Evolutionary conservation across 2,113 vertebrate species (phyloP), one percentile per base, ranked within the genome.

Genomic region (Peromyscus polionotus): DNA sequence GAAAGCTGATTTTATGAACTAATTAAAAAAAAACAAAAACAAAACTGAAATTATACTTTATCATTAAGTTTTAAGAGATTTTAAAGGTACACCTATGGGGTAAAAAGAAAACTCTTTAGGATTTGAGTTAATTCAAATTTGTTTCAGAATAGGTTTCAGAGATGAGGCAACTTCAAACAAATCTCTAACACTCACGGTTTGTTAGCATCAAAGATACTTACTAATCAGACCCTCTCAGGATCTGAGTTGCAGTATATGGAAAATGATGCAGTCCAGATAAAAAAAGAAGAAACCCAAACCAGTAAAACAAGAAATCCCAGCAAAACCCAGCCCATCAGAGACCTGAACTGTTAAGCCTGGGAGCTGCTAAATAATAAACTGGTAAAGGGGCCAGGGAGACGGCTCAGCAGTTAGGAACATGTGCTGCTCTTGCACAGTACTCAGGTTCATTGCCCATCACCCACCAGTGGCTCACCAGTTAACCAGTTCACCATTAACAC

Each of bases 281-380:
- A 39, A 61, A 22, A 63, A 84, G 20, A 45, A 85, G 31, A 85
- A 45, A 33, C 59, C 0, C 16, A 45, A 85, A 85, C 24, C 26
- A 85, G 19, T 84, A 84, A 85, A 42, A 65, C 33, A 84, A 84
- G 61, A 63, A 65, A 16, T 8, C 24, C 24, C 7, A 86, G 75
- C 36, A 88, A 59, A 91, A 61, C 63, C n/a, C 31, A 67, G 39
- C 5, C 39, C 45, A 61, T 7, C 22, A 1, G 31, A 96, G 48
- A 28, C 68, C 84, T 42, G 7, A 2, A 75, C 79, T n/a, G 48
- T 63, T 85, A 90, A 24, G 39, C 4, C 80, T 51, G 59, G 31
- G 36, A 54, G n/a, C 70, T 94, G 39, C 72, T 67, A 92, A 79
- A 17, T 68, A 94, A 95, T 73, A 93, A 93, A 95, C 90, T 87